Base-by-base conservation (phyloP, 2,113 vertebrate species). In the Aythya baeri region DNA sequence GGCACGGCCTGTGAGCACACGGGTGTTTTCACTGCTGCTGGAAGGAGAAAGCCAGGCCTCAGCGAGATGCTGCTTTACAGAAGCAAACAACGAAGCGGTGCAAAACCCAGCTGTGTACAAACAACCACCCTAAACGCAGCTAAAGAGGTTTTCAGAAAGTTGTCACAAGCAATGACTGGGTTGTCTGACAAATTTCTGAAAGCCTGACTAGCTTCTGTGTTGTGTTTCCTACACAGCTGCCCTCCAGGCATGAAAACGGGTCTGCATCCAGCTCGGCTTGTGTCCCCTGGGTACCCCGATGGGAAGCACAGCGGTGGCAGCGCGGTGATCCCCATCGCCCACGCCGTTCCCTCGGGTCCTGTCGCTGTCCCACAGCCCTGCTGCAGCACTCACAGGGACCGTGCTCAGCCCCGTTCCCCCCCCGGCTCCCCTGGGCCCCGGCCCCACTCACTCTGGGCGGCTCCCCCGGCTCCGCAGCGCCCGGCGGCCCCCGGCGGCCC, bases 301-400 rank as follows among this genome's bases (percentile, higher is more conserved):
- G 41, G 32, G 41, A 34, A 49, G 26, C n/a, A 27, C 38, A 38
- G 7, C 0, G 44, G 3, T 0, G 21, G 65, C 29, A 6, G 8
- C 2, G 16, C 1, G 34, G n/a, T 15, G 38, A 26, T 67, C 65
- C 52, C 7, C 1, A 3, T 25, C 23, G 13, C 10, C 49, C 22
- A 12, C 22, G 12, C 49, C 49, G 49, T 50, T 23, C 49, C 49
- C 49, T 50, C 49, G 22, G 49, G 22, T 23, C 20, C 49, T 13
- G 49, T 23, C 11, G 49, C 49, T 50, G 49, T 50, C 49, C 49
- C 21, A 26, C 17, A 49, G 31, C 49, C 22, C 3, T 0, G 11
- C 18, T 11, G 23, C 70, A 58, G 41, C 2, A 0, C 3, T 9
- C 1, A 3, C 9, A 41, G 41, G 41, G 41, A 5, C 41, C 41